These are phyloP conservation scores for Dipodomys merriami DNA, from an alignment of 2,113 vertebrate genomes.

Conservation along the genomic window DNA sequence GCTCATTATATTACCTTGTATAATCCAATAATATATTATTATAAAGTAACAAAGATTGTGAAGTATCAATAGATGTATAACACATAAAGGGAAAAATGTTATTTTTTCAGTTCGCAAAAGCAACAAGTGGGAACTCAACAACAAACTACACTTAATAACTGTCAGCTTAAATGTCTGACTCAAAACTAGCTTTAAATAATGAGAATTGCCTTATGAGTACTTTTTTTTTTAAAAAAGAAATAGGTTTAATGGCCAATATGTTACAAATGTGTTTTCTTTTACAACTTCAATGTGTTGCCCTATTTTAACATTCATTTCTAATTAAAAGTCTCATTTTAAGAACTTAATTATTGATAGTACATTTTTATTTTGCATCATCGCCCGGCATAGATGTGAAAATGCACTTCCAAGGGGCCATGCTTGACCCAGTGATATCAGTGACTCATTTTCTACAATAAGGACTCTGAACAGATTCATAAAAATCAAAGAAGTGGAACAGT, in stretches of 20 bases:
- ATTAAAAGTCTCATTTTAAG: slow-evolving; percentile 58
- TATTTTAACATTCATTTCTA: slow-evolving; percentile 64
- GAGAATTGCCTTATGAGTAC: slow-evolving; percentile 27
- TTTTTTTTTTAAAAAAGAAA: slow-evolving; percentile 40
- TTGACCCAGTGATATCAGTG: neutral
- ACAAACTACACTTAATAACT: neutral
- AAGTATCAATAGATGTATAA: neutral
- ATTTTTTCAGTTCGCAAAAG: slow-evolving; percentile 20
- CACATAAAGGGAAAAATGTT: neutral
- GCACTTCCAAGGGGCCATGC: neutral
- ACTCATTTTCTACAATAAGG: slow-evolving; percentile 33
- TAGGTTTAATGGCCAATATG: slow-evolving; percentile 61
- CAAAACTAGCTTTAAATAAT: slow-evolving; percentile 50
- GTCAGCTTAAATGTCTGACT: slow-evolving; percentile 46
- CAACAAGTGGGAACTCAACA: neutral
- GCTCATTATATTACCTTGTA: neutral
- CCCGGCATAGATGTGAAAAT: neutral
- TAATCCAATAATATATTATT: neutral
- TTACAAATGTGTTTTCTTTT: slow-evolving; percentile 64
- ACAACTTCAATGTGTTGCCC: slow-evolving; percentile 30
- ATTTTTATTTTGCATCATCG: neutral
- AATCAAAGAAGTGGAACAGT: slow-evolving; percentile 18
- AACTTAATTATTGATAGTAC: slow-evolving; percentile 36
- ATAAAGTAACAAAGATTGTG: neutral
- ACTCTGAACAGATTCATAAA: neutral